Percentiles rank a stretch among this genome's conserved stretches.
phyloP scores from a whole-genome alignment of 2,888 invertebrate genomes.

The Drosophila prolongata region DNA sequence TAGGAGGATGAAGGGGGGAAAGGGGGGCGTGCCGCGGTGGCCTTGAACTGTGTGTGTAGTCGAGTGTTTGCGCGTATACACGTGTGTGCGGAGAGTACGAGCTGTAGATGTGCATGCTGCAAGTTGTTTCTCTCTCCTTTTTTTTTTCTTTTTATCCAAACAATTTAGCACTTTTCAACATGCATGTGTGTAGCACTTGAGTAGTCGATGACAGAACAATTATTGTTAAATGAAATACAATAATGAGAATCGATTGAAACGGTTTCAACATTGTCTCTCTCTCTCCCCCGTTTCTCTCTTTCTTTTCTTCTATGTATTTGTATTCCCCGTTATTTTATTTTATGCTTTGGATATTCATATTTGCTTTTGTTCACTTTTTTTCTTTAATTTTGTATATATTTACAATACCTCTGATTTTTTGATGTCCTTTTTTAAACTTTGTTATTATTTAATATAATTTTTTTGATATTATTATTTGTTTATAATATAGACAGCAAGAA shows the following conservation, averaged over 20 bases:
- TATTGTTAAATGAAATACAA: slow-evolving; percentile 22
- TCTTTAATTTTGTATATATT: too few relatives aligned
- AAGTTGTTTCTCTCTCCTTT: slow-evolving; percentile 6
- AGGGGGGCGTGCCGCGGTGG: slow-evolving; percentile 10
- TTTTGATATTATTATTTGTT: slow-evolving; percentile 11
- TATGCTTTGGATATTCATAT: neutral
- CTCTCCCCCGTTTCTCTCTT: slow-evolving; percentile 43
- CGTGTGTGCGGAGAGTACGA: slow-evolving; percentile 7
- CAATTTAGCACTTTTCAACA: slow-evolving; percentile 17
- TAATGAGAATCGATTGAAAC: slow-evolving; percentile 49
- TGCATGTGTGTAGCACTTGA: slow-evolving; percentile 31
- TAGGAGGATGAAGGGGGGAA: slow-evolving; percentile 6
- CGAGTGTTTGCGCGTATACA: neutral
- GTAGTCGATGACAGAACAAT: slow-evolving; percentile 22
- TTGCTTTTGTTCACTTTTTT: neutral
- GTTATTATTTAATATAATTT: neutral
- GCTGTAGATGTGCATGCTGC: slow-evolving; percentile 38
- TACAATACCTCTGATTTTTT: neutral
- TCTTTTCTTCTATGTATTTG: slow-evolving; percentile 17
- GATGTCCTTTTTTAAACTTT: neutral
- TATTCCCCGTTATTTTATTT: neutral
- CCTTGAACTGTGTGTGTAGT: slow-evolving; percentile 24
- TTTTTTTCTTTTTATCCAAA: too few relatives aligned
- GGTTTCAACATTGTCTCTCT: slow-evolving; percentile 54
- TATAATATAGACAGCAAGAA: slow-evolving; percentile 83